Evolutionary conservation across 1,140 invertebrate genomes (phyloP).

Genomic region (Uloborus diversus): DNA sequence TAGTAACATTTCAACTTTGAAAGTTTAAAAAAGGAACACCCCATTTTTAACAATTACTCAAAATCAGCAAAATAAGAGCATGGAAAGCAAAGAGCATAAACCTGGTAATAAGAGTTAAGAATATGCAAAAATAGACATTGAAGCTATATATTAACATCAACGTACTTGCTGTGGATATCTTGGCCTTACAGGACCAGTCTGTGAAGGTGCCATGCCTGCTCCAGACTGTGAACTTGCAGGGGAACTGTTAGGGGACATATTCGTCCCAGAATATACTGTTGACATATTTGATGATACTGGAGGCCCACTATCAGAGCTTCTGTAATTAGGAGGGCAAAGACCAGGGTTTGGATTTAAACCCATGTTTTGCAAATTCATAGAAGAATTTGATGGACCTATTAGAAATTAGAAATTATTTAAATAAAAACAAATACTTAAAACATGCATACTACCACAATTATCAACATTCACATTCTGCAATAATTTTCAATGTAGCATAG

Average conservation of each 20-base stretch:
- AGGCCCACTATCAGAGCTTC: conserved; percentile 1
- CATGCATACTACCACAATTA: too few relatives aligned
- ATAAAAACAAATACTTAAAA: too few relatives aligned
- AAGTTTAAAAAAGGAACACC: not conserved
- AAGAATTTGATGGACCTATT: conserved; percentile 32
- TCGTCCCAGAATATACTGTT: not conserved
- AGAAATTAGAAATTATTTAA: not conserved
- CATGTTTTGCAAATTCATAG: conserved; percentile 14
- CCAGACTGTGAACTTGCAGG: not conserved
- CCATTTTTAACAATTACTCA: not conserved
- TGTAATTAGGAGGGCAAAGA: not conserved
- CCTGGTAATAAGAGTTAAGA: too few relatives aligned
- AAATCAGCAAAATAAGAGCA: not conserved
- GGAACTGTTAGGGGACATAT: conserved; percentile 16
- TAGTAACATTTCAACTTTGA: not conserved
- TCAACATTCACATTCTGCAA: too few relatives aligned
- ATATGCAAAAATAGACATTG: too few relatives aligned
- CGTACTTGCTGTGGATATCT: conserved; percentile 51
- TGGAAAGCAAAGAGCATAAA: too few relatives aligned
- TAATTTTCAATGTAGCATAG: too few relatives aligned
- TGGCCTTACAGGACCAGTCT: conserved; percentile 1
- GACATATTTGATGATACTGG: not conserved
- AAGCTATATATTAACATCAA: too few relatives aligned
- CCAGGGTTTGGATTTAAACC: conserved; percentile 13
- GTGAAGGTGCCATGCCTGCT: conserved; percentile 9